Conservation (phyloP, 2,888 invertebrate species). For the Schizaphis graminum region DNA sequence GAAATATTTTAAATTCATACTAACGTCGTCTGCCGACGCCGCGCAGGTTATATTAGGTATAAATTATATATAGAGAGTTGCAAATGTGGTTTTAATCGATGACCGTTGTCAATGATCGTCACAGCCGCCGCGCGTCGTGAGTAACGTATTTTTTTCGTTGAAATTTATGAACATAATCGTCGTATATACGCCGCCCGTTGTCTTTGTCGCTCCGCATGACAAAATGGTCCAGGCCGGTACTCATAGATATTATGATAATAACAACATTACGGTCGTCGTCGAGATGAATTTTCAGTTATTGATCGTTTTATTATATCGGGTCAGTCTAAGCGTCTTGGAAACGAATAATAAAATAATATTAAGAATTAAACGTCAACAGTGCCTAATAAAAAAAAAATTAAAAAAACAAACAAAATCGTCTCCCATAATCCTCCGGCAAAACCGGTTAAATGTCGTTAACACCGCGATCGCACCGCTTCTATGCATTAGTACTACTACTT, state of each 20-base stretch:
- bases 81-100: constrained; percentile 44
- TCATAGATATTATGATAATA: neutral
- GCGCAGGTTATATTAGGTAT: neutral
- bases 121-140: neutral
- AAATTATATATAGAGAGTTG: neutral
- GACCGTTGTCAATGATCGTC: constrained; percentile 1
- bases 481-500: neutral
- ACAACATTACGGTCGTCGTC: neutral
- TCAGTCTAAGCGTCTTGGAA: neutral
- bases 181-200: neutral
- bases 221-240: constrained; percentile 13
- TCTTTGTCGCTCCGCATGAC: constrained; percentile 11
- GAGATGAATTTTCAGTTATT: constrained; percentile 49
- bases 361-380: constrained; percentile 51
- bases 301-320: constrained; percentile 43
- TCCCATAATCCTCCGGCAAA: constrained; percentile 1
- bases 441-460: constrained; percentile 55
- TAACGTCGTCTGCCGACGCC: neutral
- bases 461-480: neutral
- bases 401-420: constrained; percentile 52
- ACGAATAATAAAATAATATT: constrained; percentile 32
- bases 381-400: constrained; percentile 20
- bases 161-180: constrained; percentile 26
- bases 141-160: neutral
- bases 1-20: neutral